These are phyloP conservation scores for Cyphomyrus plagiostoma DNA, from an alignment of 2,113 vertebrate genomes.

Conservation along the genomic window DNA sequence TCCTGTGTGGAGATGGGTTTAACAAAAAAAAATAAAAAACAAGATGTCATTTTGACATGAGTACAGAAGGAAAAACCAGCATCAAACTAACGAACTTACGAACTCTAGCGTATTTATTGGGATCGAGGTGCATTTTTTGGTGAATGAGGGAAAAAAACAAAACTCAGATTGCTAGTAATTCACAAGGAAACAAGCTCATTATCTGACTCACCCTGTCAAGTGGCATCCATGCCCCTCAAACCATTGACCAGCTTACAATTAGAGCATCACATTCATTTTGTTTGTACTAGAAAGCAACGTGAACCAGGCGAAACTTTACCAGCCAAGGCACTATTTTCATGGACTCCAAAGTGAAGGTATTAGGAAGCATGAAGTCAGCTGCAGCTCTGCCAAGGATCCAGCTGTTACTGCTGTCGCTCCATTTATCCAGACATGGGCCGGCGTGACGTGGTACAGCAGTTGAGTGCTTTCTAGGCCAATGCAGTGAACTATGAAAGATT, in stretches of 20 bases:
- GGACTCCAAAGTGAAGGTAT: neutral
- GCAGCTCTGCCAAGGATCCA: neutral
- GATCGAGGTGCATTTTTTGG: neutral
- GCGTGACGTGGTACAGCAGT: neutral
- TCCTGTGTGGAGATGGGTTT: neutral
- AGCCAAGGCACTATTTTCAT: neutral
- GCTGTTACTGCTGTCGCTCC: neutral
- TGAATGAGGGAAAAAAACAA: neutral
- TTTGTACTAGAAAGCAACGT: neutral
- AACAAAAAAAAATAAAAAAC: neutral
- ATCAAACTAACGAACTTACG: neutral
- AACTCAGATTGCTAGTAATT: neutral
- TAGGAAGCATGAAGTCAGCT: neutral
- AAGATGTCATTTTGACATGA: neutral
- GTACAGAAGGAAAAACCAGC: neutral
- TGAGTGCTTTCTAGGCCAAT: neutral
- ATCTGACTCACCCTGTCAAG: neutral
- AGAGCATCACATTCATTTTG: neutral
- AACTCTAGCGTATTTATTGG: neutral
- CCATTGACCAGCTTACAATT: neutral
- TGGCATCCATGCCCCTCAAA: neutral
- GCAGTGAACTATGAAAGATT: neutral
- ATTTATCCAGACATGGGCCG: neutral
- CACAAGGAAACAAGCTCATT: neutral
- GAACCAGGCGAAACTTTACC: neutral